phyloP scores from a whole-genome alignment of 2,888 invertebrate species.

The Chymomyza fuscimana region DNA sequence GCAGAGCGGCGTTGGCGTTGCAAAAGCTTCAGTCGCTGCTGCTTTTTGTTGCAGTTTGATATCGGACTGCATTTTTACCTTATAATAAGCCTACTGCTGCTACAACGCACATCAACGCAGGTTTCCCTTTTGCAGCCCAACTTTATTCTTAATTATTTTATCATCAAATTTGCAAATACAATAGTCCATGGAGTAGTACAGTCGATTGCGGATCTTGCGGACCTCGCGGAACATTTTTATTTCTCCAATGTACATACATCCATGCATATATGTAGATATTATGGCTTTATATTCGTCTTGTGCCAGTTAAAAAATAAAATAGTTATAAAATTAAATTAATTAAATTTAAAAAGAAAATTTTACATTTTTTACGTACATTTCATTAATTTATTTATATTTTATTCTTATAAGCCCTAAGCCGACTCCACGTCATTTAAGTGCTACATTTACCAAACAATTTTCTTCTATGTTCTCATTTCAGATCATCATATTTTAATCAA shows the following conservation, averaged over 20 bases:
- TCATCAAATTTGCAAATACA: constrained; percentile 56
- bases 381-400: neutral
- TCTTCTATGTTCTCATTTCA: constrained; percentile 50
- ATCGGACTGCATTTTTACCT: constrained; percentile 71
- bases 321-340: constrained; percentile 2
- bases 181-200: constrained; percentile 75
- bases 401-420: neutral
- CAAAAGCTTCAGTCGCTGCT: constrained; percentile 10
- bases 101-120: constrained; percentile 57
- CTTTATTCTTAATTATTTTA: constrained; percentile 66
- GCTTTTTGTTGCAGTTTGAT: constrained; percentile 56
- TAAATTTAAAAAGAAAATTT: constrained; percentile 1
- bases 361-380: neutral
- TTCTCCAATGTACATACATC: constrained; percentile 65
- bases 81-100: constrained; percentile 78
- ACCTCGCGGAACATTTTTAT: constrained; percentile 72
- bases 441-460: neutral
- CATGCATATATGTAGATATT: no score
- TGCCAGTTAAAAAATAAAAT: neutral
- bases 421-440: neutral
- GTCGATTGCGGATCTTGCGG: constrained; percentile 70
- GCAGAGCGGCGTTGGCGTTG: neutral
- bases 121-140: constrained; percentile 41
- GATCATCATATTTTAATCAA: constrained; percentile 77
- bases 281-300: neutral